phyloP scores from a whole-genome alignment of 2,797 vertebrate species.

The Takifugu rubripes region DNA sequence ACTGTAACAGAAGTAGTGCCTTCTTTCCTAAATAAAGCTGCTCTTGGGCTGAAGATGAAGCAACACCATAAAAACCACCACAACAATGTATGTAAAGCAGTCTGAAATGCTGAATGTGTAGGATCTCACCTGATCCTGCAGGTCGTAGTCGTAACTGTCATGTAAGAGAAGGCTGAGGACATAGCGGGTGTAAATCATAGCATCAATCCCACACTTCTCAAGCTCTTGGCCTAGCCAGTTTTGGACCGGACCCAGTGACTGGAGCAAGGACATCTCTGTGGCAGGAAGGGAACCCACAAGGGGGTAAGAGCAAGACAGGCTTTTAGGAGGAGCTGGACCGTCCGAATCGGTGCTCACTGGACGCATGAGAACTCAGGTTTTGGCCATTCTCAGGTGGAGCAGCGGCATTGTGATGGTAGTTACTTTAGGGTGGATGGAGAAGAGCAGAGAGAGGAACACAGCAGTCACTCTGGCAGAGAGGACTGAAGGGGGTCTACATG shows the following conservation, averaged over 20 bases:
- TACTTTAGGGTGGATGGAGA: conserved; percentile 47
- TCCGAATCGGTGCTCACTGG: conserved; percentile 88
- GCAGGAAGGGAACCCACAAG: conserved; percentile 79
- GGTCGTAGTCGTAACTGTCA: conserved; percentile 97
- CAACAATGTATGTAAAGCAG: too few relatives aligned
- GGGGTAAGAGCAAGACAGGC: conserved; percentile 83
- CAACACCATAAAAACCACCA: too few relatives aligned
- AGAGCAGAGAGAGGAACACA: conserved; percentile 55
- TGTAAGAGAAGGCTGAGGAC: conserved; percentile 99
- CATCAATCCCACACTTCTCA: conserved; percentile 99
- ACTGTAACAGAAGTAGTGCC: too few relatives aligned
- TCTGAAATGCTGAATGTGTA: too few relatives aligned
- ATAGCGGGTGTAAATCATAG: conserved; percentile 98
- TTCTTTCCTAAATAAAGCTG: too few relatives aligned
- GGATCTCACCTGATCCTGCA: conserved; percentile 92
- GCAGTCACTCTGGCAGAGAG: conserved; percentile 85
- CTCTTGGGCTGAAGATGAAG: too few relatives aligned
- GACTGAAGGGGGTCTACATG: conserved; percentile 83
- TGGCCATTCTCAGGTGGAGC: conserved; percentile 82
- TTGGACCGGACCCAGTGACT: conserved; percentile 97
- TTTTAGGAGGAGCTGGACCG: conserved; percentile 91
- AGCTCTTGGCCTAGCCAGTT: conserved; percentile 99
- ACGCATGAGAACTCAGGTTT: conserved; percentile 95
- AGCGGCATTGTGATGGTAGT: conserved; percentile 77
- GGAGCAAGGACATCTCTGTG: conserved; percentile 97